A percentile compares a stretch with the other conserved stretches of the same genome.
phyloP scores from a whole-genome alignment of 2,888 invertebrate species.

The Mesorhabditis spiculigera region DNA sequence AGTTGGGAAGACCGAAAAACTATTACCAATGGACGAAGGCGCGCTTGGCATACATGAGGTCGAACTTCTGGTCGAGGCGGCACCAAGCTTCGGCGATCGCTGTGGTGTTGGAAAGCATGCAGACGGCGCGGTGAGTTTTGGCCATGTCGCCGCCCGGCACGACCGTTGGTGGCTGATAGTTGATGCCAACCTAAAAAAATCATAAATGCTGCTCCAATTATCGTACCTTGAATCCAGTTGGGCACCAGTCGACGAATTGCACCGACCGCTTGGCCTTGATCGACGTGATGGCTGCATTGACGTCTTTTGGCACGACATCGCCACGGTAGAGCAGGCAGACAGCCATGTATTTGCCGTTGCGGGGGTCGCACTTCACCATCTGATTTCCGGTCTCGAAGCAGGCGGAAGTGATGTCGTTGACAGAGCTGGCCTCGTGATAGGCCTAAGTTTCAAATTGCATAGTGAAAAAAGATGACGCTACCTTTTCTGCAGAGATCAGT shows the following conservation, averaged over 20 bases:
- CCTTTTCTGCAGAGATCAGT: constrained; percentile 47
- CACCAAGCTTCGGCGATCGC: constrained; percentile 75
- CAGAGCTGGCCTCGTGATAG: constrained; percentile 47
- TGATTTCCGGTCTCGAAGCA: constrained; percentile 78
- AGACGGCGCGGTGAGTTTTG: too few relatives aligned
- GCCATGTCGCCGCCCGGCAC: too few relatives aligned
- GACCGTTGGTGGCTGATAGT: too few relatives aligned
- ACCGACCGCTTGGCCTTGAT: constrained; percentile 48
- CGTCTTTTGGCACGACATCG: constrained; percentile 78
- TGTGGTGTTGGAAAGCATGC: constrained; percentile 10
- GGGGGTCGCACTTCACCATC: constrained; percentile 75
- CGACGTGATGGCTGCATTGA: constrained; percentile 51
- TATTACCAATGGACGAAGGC: constrained; percentile 62
- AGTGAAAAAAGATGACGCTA: neutral
- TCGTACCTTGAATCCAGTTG: too few relatives aligned
- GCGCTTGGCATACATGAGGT: constrained; percentile 43
- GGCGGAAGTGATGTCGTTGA: constrained; percentile 72
- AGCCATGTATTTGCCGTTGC: constrained; percentile 64
- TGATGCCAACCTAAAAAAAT: too few relatives aligned
- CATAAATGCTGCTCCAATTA: too few relatives aligned
- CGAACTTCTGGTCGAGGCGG: constrained; percentile 71
- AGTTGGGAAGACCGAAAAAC: neutral
- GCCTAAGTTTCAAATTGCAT: constrained; percentile 11
- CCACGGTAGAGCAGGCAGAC: constrained; percentile 91
- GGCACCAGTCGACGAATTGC: too few relatives aligned